Evolutionary conservation across 2,888 invertebrate genomes (phyloP).

Genomic region (Nemapogon koenigi): DNA sequence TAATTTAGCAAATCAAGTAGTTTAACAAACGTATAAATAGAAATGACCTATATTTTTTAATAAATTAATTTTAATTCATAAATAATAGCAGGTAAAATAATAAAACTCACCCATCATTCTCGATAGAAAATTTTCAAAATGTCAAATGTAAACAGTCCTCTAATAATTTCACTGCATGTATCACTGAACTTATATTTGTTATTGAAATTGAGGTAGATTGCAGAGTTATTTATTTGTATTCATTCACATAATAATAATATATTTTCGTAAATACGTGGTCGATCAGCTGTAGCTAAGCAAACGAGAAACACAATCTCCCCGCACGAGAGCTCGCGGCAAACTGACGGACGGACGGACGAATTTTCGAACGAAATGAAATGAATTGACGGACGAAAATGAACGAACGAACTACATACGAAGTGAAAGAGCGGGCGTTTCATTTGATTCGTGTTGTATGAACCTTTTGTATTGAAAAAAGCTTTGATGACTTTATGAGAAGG

Average conservation of each 20-base stretch:
- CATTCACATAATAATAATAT: conserved; percentile 4
- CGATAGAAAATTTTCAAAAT: conserved; percentile 20
- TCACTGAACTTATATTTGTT: not conserved
- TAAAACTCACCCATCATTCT: conserved; percentile 37
- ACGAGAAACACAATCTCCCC: conserved; percentile 26
- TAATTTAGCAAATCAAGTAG: too few relatives aligned
- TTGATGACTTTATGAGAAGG: too few relatives aligned
- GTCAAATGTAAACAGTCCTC: conserved; percentile 17
- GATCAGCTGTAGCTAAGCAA: conserved; percentile 32
- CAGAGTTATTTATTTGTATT: conserved; percentile 1
- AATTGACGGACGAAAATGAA: too few relatives aligned
- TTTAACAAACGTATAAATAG: too few relatives aligned
- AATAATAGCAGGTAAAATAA: conserved; percentile 1
- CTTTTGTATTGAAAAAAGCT: too few relatives aligned
- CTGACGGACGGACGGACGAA: conserved; percentile 15
- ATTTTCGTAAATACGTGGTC: conserved; percentile 28
- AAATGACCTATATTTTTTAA: too few relatives aligned
- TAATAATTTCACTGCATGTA: conserved; percentile 1
- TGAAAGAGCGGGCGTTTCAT: too few relatives aligned
- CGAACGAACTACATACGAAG: too few relatives aligned
- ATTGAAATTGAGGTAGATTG: conserved; percentile 1
- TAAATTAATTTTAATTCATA: conserved; percentile 2
- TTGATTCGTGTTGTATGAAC: too few relatives aligned
- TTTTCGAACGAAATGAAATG: too few relatives aligned
- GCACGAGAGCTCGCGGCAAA: conserved; percentile 34